These are phyloP conservation scores for Pluvianellus socialis DNA, from an alignment of 2,113 vertebrate species.

Conservation along the genomic window DNA sequence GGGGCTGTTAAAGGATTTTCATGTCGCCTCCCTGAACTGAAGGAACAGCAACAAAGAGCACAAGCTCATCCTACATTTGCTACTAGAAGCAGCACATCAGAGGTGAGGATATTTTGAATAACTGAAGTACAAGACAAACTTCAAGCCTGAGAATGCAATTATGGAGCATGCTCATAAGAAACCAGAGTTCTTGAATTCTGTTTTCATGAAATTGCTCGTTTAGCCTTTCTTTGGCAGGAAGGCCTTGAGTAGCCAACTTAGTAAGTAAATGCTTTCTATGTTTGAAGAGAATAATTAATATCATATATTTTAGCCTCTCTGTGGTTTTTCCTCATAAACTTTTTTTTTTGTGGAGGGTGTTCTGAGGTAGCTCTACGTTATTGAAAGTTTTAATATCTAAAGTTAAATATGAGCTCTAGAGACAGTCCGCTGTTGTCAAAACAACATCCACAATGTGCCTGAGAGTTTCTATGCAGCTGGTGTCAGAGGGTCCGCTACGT, in stretches of 20 bases:
- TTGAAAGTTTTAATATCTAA: background rate
- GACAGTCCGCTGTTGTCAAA: background rate
- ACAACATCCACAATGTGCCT: background rate
- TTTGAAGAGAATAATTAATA: background rate
- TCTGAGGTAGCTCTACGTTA: background rate
- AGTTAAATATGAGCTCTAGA: background rate
- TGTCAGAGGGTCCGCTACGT: background rate
- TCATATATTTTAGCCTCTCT: background rate
- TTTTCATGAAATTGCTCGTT: background rate
- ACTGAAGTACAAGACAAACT: background rate
- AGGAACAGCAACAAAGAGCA: background rate
- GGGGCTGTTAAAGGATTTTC: background rate
- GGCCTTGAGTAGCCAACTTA: background rate
- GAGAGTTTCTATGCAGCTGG: background rate
- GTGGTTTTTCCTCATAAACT: background rate
- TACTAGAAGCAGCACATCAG: background rate
- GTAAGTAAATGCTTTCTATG: background rate
- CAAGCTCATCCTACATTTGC: background rate
- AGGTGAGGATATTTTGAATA: background rate
- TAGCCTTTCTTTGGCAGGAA: background rate
- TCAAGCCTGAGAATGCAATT: background rate
- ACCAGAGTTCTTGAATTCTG: background rate
- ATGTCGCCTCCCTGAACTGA: background rate
- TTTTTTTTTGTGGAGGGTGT: background rate
- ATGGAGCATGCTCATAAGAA: background rate